phyloP scores from a whole-genome alignment of 2,113 vertebrate genomes.

The Pteronura brasiliensis region DNA sequence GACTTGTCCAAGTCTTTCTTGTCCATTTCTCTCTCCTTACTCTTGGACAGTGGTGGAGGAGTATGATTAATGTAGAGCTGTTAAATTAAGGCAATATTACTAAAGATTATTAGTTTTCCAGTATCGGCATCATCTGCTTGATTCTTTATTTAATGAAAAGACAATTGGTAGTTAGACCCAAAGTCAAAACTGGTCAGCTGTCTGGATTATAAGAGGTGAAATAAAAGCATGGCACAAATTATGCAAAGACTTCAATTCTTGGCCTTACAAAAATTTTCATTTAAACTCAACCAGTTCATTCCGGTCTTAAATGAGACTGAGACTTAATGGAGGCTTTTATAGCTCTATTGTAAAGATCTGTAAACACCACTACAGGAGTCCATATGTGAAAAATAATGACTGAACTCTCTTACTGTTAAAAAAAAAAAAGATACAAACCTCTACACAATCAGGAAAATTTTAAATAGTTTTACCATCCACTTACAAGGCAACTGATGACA shows the following conservation, averaged over 20 bases:
- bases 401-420: constrained; percentile 17
- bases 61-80: constrained; percentile 94
- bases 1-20: constrained; percentile 94
- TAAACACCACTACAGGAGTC: background rate
- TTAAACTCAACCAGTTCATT: constrained; percentile 45
- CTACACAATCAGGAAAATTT: constrained; percentile 22
- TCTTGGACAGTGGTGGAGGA: constrained; percentile 90
- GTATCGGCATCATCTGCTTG: constrained; percentile 18
- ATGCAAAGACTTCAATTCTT: constrained; percentile 48
- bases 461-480: background rate
- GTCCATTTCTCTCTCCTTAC: constrained; percentile 92
- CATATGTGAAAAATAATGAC: constrained; percentile 1
- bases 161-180: constrained; percentile 50
- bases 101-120: constrained; percentile 81
- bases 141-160: constrained; percentile 64
- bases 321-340: constrained; percentile 37
- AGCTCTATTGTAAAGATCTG: constrained; percentile 4
- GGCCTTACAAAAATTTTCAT: constrained; percentile 14
- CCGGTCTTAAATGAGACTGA: constrained; percentile 36
- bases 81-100: constrained; percentile 88
- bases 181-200: constrained; percentile 62
- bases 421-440: background rate
- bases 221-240: constrained; percentile 52
- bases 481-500: background rate
- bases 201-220: constrained; percentile 52